phyloP scores from a whole-genome alignment of 2,888 invertebrate species.

The Polietes domitor region DNA sequence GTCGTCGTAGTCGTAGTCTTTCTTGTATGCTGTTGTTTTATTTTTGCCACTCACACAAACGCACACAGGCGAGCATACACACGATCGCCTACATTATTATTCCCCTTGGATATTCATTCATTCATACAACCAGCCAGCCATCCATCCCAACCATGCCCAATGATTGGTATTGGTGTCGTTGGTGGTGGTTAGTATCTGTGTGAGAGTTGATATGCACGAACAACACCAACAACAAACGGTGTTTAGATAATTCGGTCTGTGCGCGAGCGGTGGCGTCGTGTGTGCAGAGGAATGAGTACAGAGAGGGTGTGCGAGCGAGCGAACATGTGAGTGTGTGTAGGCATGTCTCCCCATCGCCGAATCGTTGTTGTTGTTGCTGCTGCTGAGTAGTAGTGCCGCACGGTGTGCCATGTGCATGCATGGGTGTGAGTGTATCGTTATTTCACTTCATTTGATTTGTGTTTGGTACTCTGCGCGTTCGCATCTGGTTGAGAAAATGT shows the following conservation, averaged over 20 bases:
- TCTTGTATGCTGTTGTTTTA: slow-evolving; percentile 46
- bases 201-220: slow-evolving; percentile 27
- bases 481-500: slow-evolving; percentile 16
- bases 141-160: not conserved
- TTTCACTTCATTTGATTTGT: slow-evolving; percentile 37
- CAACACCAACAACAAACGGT: not conserved
- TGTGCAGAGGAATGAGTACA: slow-evolving; percentile 8
- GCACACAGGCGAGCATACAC: not conserved
- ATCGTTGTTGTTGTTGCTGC: too few species aligned
- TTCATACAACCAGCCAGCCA: too few species aligned
- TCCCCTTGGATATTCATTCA: slow-evolving; percentile 49
- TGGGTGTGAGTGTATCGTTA: slow-evolving; percentile 28
- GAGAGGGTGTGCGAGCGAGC: not conserved
- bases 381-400: too few species aligned
- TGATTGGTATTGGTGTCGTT: slow-evolving; percentile 19
- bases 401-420: not conserved
- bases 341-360: slow-evolving; percentile 1
- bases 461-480: slow-evolving; percentile 2
- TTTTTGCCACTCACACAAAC: slow-evolving; percentile 49
- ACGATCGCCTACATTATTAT: not conserved
- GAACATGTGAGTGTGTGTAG: not conserved
- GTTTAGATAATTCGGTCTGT: slow-evolving; percentile 48
- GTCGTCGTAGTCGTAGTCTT: too few species aligned
- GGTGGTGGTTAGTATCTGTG: slow-evolving; percentile 70
- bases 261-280: not conserved